Percentiles rank a stretch among this genome's conserved stretches.
Evolutionary conservation across 2,797 vertebrate genomes (phyloP).

Genomic region (Sparus aurata): DNA sequence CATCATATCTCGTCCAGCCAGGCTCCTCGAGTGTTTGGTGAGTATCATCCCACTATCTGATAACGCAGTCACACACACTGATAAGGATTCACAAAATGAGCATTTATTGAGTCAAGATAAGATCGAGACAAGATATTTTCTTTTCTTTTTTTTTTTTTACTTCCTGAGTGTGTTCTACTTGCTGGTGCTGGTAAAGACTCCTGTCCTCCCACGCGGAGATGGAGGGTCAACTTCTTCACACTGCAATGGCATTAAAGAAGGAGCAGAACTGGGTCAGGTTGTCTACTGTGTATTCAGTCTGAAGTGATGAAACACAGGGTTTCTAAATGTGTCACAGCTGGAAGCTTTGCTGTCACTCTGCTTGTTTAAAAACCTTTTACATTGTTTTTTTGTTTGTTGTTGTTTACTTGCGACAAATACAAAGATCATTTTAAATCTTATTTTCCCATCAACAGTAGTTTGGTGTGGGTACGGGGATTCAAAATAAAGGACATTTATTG

Average conservation of each 20-base stretch:
- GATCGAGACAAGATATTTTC: background rate
- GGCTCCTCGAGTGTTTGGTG: slow-evolving; percentile 95
- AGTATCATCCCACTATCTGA: slow-evolving; percentile 59
- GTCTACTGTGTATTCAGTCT: slow-evolving; percentile 27
- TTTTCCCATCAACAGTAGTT: background rate
- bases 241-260: slow-evolving; percentile 26
- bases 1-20: slow-evolving; percentile 93
- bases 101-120: slow-evolving; percentile 13
- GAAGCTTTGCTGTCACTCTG: slow-evolving; percentile 11
- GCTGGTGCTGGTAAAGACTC: slow-evolving; percentile 15
- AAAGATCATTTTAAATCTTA: background rate
- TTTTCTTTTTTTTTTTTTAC: background rate
- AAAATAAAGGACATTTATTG: background rate
- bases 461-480: background rate
- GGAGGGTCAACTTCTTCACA: slow-evolving; percentile 3
- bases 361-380: slow-evolving; percentile 8
- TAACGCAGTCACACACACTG: background rate
- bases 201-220: slow-evolving; percentile 38
- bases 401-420: slow-evolving; percentile 5
- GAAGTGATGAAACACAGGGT: slow-evolving; percentile 43
- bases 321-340: slow-evolving; percentile 39
- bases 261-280: slow-evolving; percentile 31
- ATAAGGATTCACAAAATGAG: slow-evolving; percentile 4
- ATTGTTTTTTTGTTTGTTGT: background rate
- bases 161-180: slow-evolving; percentile 1